These are phyloP conservation scores for Chromis chromis DNA, from an alignment of 2,797 vertebrate genomes.

Conservation along the genomic window DNA sequence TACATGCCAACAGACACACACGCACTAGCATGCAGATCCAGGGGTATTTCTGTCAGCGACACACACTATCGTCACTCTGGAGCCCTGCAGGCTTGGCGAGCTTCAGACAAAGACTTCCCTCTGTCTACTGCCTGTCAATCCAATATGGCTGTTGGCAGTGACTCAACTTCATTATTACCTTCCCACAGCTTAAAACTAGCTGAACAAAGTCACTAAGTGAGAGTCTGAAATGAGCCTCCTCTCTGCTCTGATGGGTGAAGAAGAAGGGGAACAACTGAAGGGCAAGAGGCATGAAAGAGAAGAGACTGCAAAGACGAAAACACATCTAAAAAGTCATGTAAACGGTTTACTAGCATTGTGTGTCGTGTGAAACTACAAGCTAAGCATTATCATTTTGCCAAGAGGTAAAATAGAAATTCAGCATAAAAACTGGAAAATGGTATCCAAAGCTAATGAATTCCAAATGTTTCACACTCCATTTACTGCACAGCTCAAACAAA, in stretches of 20 bases:
- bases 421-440: neutral
- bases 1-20: neutral
- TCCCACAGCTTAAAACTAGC: constrained; percentile 68
- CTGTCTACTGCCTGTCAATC: constrained; percentile 67
- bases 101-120: constrained; percentile 66
- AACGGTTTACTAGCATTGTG: neutral
- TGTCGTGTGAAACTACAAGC: neutral
- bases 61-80: constrained; percentile 52
- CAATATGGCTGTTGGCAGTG: constrained; percentile 68
- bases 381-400: neutral
- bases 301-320: constrained; percentile 18
- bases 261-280: constrained; percentile 29
- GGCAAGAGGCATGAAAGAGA: constrained; percentile 1
- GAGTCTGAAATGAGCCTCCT: constrained; percentile 40
- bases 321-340: neutral
- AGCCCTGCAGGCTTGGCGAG: constrained; percentile 36
- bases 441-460: no score
- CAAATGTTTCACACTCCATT: no score
- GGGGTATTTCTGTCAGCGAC: constrained; percentile 59
- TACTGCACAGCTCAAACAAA: no score
- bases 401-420: neutral
- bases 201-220: constrained; percentile 57
- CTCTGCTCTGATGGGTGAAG: constrained; percentile 17
- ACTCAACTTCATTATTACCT: constrained; percentile 78
- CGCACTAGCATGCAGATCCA: constrained; percentile 9